A percentile compares a stretch with the other conserved stretches of the same genome.
These are phyloP conservation scores for Odontocolon sp. DNA, from an alignment of 2,888 invertebrate species.

Conservation along the genomic window DNA sequence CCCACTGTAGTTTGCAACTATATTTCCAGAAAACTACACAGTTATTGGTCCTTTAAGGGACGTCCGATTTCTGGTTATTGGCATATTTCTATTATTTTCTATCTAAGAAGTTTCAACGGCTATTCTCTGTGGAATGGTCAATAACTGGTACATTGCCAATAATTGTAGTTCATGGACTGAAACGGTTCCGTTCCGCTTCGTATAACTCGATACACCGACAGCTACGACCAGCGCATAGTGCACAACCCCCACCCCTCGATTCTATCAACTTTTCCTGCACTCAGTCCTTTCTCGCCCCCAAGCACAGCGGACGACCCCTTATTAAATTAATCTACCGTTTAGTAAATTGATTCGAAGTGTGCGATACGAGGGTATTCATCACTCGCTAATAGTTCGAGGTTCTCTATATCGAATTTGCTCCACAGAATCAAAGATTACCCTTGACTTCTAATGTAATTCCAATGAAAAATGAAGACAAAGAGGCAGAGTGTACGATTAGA, in stretches of 20 bases:
- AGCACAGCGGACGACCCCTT: constrained; percentile 66
- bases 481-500: no score
- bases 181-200: constrained; percentile 68
- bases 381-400: constrained; percentile 58
- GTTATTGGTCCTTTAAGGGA: no score
- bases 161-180: no score
- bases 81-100: no score
- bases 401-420: constrained; percentile 20
- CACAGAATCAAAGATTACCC: constrained; percentile 26
- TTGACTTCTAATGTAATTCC: constrained; percentile 27
- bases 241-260: constrained; percentile 51
- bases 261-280: constrained; percentile 65
- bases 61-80: no score
- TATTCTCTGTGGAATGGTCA: no score
- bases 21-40: no score
- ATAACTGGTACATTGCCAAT: no score
- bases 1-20: constrained; percentile 60
- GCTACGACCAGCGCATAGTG: neutral
- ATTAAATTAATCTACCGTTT: constrained; percentile 79
- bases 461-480: neutral
- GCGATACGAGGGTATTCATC: constrained; percentile 67
- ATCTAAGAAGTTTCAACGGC: no score
- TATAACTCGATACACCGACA: constrained; percentile 33
- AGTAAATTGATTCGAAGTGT: constrained; percentile 75
- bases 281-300: no score